These are phyloP conservation scores for Whitmania pigra DNA, from an alignment of 1,140 invertebrate genomes.

Conservation along the genomic window DNA sequence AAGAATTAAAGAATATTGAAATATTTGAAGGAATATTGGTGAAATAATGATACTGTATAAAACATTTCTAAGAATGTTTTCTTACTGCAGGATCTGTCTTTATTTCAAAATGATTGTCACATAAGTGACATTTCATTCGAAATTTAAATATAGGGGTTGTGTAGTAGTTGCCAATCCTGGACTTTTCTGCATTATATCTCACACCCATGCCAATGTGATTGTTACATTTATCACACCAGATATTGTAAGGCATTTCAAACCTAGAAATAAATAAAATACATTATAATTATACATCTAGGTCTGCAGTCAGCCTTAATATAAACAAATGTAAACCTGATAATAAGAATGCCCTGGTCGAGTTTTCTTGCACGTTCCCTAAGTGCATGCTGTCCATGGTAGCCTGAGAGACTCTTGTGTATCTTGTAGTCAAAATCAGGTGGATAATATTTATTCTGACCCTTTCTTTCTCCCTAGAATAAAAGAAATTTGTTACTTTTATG, in stretches of 20 bases:
- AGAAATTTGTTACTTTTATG: background rate
- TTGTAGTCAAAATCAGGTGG: constrained; percentile 93
- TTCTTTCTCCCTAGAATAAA: constrained; percentile 70
- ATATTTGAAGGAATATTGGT: constrained; percentile 9
- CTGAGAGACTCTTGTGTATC: constrained; percentile 75
- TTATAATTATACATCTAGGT: constrained; percentile 5
- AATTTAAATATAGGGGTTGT: constrained; percentile 95
- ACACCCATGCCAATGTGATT: constrained; percentile 99
- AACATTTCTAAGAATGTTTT: background rate
- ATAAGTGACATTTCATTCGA: constrained; percentile 97
- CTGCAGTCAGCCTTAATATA: background rate
- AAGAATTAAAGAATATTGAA: too few relatives aligned
- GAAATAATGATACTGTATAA: background rate
- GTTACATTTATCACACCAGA: constrained; percentile 93
- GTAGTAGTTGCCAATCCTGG: constrained; percentile 95
- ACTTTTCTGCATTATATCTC: constrained; percentile 95
- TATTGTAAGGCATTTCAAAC: constrained; percentile 99
- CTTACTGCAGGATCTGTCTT: constrained; percentile 90
- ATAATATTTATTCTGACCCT: constrained; percentile 94
- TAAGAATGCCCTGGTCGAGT: constrained; percentile 85
- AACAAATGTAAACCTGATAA: constrained; percentile 55
- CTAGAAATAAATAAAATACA: constrained; percentile 40
- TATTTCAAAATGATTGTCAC: constrained; percentile 93
- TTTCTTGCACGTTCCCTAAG: constrained; percentile 85
- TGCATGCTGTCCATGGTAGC: constrained; percentile 81